Percentiles rank a stretch among this genome's conserved stretches.
phyloP scores from a whole-genome alignment of 2,113 vertebrate genomes.

The Narcine bancroftii region DNA sequence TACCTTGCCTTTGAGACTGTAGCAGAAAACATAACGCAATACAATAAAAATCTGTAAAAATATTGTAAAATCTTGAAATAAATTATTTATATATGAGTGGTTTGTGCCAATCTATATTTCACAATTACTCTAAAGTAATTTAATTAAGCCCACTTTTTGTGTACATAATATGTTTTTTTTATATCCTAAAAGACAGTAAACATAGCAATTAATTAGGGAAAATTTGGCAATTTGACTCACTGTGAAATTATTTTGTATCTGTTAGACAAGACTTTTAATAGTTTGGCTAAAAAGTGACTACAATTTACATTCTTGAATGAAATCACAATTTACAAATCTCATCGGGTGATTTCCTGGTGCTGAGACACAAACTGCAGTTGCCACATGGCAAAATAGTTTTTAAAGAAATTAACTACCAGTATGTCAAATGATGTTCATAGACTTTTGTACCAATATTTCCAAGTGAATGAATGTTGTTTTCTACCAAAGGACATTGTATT shows the following conservation, averaged over 20 bases:
- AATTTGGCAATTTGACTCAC: background rate
- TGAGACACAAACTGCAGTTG: conserved; percentile 27
- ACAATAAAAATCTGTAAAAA: background rate
- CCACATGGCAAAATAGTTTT: conserved; percentile 26
- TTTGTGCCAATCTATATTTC: background rate
- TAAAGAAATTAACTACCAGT: conserved; percentile 17
- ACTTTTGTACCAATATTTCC: conserved; percentile 27
- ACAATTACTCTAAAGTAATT: background rate
- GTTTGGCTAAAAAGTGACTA: conserved; percentile 22
- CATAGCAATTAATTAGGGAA: background rate
- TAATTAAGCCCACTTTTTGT: background rate
- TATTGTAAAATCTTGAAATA: background rate
- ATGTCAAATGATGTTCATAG: conserved; percentile 20
- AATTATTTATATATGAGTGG: background rate
- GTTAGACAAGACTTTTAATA: conserved; percentile 9
- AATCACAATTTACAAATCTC: background rate
- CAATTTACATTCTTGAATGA: background rate
- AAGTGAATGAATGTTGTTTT: conserved; percentile 24
- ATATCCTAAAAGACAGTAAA: background rate
- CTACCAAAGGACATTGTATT: conserved; percentile 34
- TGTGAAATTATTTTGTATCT: conserved; percentile 9
- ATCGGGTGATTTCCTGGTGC: conserved; percentile 29
- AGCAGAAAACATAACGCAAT: background rate
- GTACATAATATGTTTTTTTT: no score
- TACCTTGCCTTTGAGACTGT: background rate